Conservation (phyloP, 2,797 vertebrate species). For the Scarus forsteni region DNA sequence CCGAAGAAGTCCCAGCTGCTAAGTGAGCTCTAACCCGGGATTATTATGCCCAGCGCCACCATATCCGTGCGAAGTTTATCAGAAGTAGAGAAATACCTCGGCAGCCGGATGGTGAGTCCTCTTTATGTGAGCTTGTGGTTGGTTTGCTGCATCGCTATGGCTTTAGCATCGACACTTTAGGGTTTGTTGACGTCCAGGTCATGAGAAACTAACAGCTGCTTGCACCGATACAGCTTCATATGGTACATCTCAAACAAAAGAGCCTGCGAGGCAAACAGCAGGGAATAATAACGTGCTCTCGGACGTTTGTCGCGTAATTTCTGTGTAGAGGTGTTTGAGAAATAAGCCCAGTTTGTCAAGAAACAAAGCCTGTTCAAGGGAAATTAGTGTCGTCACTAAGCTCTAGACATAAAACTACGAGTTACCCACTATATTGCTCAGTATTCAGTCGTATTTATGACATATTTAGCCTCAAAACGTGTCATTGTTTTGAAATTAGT, state of each 20-base stretch:
- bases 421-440: too few species aligned
- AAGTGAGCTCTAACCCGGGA: slow-evolving; percentile 34
- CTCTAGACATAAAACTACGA: too few species aligned
- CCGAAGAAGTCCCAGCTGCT: slow-evolving; percentile 13
- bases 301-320: not conserved
- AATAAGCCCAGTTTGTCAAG: not conserved
- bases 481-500: too few species aligned
- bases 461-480: too few species aligned
- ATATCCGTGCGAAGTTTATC: slow-evolving; percentile 80
- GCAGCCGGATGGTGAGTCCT: slow-evolving; percentile 76
- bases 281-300: not conserved
- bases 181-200: slow-evolving; percentile 37
- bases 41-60: slow-evolving; percentile 78
- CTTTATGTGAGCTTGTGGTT: slow-evolving; percentile 8
- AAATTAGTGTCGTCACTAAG: too few species aligned
- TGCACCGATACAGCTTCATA: slow-evolving; percentile 13
- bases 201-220: slow-evolving; percentile 54
- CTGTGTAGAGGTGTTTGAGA: not conserved
- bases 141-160: slow-evolving; percentile 18
- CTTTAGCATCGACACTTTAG: slow-evolving; percentile 40
- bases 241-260: slow-evolving; percentile 35
- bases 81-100: slow-evolving; percentile 79
- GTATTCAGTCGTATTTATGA: too few species aligned
- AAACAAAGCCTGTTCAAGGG: too few species aligned
- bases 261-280: slow-evolving; percentile 14